Evolutionary conservation across 2,113 vertebrate species (phyloP).

Genomic region (Erpornis zantholeuca): DNA sequence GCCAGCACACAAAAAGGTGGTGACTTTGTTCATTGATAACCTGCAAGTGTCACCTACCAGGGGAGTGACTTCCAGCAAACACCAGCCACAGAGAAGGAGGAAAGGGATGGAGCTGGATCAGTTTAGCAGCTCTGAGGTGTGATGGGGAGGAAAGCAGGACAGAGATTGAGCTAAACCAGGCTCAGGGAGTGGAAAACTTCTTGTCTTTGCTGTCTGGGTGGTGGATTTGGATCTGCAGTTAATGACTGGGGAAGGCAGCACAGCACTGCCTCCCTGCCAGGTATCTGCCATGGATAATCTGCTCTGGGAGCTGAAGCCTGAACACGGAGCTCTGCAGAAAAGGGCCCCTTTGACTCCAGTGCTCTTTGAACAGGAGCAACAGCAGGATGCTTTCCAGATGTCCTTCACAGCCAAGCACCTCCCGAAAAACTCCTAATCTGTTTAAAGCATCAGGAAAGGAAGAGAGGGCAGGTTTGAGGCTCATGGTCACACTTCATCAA

Average conservation of each 20-base stretch:
- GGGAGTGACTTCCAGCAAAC: neutral
- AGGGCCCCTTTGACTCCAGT: neutral
- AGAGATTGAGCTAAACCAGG: neutral
- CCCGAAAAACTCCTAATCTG: neutral
- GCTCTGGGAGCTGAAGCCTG: neutral
- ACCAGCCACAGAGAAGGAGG: neutral
- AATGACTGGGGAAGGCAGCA: neutral
- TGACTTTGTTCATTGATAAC: neutral
- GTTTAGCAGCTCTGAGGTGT: neutral
- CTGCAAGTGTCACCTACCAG: neutral
- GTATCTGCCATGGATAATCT: neutral
- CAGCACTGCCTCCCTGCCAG: neutral
- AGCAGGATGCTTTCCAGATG: neutral
- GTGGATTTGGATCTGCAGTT: neutral
- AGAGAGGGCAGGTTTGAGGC: neutral
- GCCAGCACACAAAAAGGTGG: neutral
- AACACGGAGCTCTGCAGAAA: neutral
- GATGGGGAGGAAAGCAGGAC: neutral
- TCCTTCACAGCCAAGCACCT: neutral
- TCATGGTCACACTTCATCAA: neutral
- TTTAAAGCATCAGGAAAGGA: neutral
- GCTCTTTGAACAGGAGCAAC: neutral
- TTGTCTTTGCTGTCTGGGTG: neutral
- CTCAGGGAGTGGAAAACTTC: neutral
- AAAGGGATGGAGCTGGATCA: neutral